Evolutionary conservation across 2,888 invertebrate genomes (phyloP).

Genomic region (Zelleria hepariella): DNA sequence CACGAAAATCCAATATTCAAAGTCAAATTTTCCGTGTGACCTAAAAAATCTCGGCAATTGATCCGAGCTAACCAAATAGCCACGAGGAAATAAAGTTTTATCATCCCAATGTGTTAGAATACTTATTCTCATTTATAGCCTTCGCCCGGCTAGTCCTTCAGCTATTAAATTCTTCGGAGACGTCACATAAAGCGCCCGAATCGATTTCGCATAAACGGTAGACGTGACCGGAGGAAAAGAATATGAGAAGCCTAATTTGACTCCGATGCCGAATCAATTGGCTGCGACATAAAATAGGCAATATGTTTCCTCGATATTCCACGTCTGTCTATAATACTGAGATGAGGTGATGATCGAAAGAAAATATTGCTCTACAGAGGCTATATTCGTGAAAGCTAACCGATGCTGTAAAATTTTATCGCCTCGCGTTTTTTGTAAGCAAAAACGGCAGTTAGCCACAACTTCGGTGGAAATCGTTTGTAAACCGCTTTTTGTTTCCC

Average conservation of each 20-base stretch:
- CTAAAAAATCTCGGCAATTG: background rate
- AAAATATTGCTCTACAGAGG: background rate
- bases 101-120: conserved; percentile 1
- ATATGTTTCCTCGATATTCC: background rate
- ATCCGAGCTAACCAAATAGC: background rate
- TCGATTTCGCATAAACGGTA: conserved; percentile 70
- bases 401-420: background rate
- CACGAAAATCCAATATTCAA: background rate
- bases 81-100: conserved; percentile 40
- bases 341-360: background rate
- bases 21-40: background rate
- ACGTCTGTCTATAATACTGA: background rate
- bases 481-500: background rate
- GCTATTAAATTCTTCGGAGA: conserved; percentile 66
- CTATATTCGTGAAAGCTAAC: background rate
- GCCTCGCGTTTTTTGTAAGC: background rate
- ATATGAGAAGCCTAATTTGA: conserved; percentile 47
- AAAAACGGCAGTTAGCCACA: background rate
- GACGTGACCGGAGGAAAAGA: conserved; percentile 56
- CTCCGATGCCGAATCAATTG: conserved; percentile 30
- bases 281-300: conserved; percentile 14
- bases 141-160: conserved; percentile 58
- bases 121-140: conserved; percentile 54
- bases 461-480: background rate
- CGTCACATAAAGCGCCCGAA: conserved; percentile 63